Conservation (phyloP, 2,888 invertebrate species). For the Halictus ligatus region DNA sequence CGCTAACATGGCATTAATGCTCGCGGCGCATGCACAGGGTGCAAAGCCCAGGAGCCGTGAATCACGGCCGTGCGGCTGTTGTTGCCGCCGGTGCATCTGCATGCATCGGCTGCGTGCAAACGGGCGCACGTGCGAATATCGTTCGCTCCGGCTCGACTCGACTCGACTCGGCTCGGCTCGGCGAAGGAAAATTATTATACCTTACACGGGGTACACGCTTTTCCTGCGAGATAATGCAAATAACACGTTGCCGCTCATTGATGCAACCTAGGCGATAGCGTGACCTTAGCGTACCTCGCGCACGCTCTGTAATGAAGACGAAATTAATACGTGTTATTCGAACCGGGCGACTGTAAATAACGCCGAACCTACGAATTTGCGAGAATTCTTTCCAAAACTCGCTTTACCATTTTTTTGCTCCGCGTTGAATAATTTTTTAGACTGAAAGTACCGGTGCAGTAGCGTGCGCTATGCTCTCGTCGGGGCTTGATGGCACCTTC, state of each 20-base stretch:
- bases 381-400: not conserved
- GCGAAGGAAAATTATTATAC: constrained; percentile 24
- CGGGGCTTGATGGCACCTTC: not conserved
- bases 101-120: constrained; percentile 32
- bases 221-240: constrained; percentile 29
- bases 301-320: not conserved
- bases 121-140: constrained; percentile 6
- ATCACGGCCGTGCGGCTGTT: constrained; percentile 54
- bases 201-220: constrained; percentile 5
- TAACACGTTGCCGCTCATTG: constrained; percentile 29
- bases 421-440: too few species aligned
- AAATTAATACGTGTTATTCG: constrained; percentile 21
- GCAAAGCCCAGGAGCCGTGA: constrained; percentile 64
- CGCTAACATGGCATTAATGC: constrained; percentile 70
- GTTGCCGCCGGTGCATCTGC: constrained; percentile 24
- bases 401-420: not conserved
- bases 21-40: constrained; percentile 52
- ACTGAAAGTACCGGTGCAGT: too few species aligned
- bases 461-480: too few species aligned
- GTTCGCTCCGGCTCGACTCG: not conserved
- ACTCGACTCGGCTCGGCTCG: not conserved
- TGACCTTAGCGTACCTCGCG: not conserved
- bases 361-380: not conserved
- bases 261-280: constrained; percentile 13
- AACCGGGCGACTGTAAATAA: not conserved